Percentiles rank a stretch among this genome's conserved stretches.
These are phyloP conservation scores for Anoplius nigerrimus DNA, from an alignment of 2,888 invertebrate genomes.

Conservation along the genomic window DNA sequence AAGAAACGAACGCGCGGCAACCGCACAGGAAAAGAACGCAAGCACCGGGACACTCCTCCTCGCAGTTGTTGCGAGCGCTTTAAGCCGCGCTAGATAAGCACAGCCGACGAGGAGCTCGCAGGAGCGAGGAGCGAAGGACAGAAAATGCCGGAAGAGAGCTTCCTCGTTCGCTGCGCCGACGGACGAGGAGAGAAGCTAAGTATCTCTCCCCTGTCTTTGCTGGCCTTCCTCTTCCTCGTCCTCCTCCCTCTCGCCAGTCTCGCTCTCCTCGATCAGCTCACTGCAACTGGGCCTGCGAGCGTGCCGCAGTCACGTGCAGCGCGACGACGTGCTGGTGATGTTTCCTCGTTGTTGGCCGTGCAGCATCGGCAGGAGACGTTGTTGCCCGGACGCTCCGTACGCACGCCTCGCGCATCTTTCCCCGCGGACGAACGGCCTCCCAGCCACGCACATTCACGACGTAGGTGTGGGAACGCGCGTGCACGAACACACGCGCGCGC, in stretches of 20 bases:
- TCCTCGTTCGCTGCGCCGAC: too few relatives aligned
- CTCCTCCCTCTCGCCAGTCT: constrained; percentile 4
- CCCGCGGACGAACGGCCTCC: constrained; percentile 40
- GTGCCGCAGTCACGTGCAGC: constrained; percentile 22
- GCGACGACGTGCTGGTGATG: constrained; percentile 7
- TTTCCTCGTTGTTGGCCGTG: constrained; percentile 21
- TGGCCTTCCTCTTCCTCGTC: constrained; percentile 31
- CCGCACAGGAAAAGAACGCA: not conserved
- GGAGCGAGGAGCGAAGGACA: not conserved
- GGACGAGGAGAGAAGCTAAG: too few relatives aligned
- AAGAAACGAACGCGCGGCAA: not conserved
- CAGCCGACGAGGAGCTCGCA: not conserved
- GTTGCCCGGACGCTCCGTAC: too few relatives aligned
- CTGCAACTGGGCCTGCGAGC: constrained; percentile 47
- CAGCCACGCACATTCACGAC: constrained; percentile 49
- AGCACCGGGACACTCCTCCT: not conserved
- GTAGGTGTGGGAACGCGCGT: constrained; percentile 14
- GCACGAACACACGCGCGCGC: constrained; percentile 27
- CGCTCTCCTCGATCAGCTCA: constrained; percentile 41
- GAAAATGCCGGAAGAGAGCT: not conserved
- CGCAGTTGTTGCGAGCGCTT: not conserved
- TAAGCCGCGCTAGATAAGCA: constrained; percentile 8
- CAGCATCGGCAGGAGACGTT: too few relatives aligned
- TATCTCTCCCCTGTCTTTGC: not conserved
- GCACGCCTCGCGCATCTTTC: constrained; percentile 50